These are phyloP conservation scores for Stegodyphus dumicola DNA, from an alignment of 1,140 invertebrate species.

Conservation along the genomic window DNA sequence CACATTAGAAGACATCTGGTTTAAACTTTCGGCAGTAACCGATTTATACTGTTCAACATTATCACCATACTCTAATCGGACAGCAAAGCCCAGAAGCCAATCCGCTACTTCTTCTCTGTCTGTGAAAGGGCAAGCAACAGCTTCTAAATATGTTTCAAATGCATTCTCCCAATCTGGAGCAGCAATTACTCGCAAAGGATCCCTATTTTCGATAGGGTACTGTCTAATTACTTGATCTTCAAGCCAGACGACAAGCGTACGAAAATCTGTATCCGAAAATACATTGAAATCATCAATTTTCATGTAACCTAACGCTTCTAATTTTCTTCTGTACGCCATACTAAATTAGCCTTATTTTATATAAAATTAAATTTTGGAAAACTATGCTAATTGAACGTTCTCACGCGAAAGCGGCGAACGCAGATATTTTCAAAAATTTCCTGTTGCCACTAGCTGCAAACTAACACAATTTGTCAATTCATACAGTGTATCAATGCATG, in stretches of 20 bases:
- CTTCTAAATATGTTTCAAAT: conserved; percentile 79
- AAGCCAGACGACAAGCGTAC: conserved; percentile 86
- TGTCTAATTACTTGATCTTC: conserved; percentile 94
- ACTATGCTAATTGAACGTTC: too few relatives aligned
- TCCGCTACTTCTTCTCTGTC: conserved; percentile 77
- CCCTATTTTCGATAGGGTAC: conserved; percentile 86
- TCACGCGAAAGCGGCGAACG: too few relatives aligned
- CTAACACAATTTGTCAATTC: too few relatives aligned
- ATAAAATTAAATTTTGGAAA: too few relatives aligned
- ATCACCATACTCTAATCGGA: conserved; percentile 85
- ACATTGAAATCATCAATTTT: conserved; percentile 56
- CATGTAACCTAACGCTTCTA: conserved; percentile 56
- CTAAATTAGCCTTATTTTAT: neutral
- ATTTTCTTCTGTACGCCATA: conserved; percentile 54
- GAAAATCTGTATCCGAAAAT: conserved; percentile 76
- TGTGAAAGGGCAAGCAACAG: conserved; percentile 75
- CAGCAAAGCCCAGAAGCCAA: conserved; percentile 87
- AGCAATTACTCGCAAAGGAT: conserved; percentile 76
- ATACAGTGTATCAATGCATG: too few relatives aligned
- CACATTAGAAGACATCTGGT: conserved; percentile 71
- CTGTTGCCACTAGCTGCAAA: too few relatives aligned
- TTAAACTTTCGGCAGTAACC: conserved; percentile 74
- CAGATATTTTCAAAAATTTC: too few relatives aligned
- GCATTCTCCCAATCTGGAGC: conserved; percentile 77
- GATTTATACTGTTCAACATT: conserved; percentile 80